phyloP scores from a whole-genome alignment of 2,797 vertebrate genomes.

The Rousettus madagascariensis region DNA sequence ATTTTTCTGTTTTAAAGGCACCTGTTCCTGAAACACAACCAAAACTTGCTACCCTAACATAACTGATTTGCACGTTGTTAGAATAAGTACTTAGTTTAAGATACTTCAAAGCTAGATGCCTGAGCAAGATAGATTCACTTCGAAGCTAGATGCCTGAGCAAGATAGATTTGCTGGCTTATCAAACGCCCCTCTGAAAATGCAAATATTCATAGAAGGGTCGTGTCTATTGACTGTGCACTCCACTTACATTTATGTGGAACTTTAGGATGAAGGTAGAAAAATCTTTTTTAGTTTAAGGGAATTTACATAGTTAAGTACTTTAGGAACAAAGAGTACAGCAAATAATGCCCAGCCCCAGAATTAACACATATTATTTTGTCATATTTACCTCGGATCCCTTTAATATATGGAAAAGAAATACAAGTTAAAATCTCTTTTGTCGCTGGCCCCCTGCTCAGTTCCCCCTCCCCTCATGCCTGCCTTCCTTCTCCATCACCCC shows the following conservation, averaged over 20 bases:
- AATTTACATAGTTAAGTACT: background rate
- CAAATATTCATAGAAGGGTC: background rate
- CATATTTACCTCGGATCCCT: background rate
- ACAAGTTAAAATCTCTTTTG: background rate
- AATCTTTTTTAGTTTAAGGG: background rate
- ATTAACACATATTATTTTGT: background rate
- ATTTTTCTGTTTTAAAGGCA: conserved; percentile 48
- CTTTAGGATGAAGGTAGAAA: conserved; percentile 4
- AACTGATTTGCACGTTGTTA: background rate
- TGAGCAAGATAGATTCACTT: background rate
- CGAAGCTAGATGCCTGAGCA: background rate
- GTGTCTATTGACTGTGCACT: background rate
- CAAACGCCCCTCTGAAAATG: background rate
- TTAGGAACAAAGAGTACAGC: background rate
- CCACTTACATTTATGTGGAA: background rate
- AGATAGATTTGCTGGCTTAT: background rate
- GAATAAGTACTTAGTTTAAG: background rate
- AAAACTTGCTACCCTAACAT: background rate
- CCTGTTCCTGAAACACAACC: conserved; percentile 42
- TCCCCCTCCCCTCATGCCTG: no score
- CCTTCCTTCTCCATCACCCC: background rate
- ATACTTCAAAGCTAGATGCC: background rate
- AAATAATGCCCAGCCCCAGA: background rate
- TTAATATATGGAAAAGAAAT: conserved; percentile 11
- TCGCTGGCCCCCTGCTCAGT: background rate